Evolutionary conservation across 2,797 vertebrate species (phyloP), one percentile per base, ranked within the genome.

Genomic region (Sebastiscus tertius): DNA sequence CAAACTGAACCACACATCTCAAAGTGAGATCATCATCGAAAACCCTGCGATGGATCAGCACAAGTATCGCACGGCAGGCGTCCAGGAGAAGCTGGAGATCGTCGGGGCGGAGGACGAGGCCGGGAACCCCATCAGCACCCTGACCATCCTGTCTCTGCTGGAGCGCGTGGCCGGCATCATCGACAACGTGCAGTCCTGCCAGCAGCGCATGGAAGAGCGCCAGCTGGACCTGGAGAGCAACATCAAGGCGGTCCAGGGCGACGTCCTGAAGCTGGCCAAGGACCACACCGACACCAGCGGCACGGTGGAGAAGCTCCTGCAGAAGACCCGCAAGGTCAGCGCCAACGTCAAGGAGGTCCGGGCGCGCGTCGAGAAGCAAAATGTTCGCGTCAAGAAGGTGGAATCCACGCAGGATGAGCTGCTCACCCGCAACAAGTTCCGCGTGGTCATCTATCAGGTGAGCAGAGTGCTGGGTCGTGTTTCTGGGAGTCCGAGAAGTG

Each of bases 401-500:
- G 96, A 99, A 86, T 85, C 95, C 8, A 97, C 97, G 3, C 99
- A 99, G 89, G 96, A 98, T 33, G 98, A 99, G 92, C 97, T 99
- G 94, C 96, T 99, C 86, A 97, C 95, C n/a, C 97, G 98, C 88
- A 99, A 99, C 96, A 99, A 97, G 94, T 99, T 99, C 90, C 94
- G 98, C 0, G 98, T 99, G 5, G 97, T 99, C 54, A 99, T 99
- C 93, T 99, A 98, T 72, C 99, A 99, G 98, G 99, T 99, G 18
- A 42, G 39, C 13, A 16, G 39, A 39, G 39, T 42, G 39, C 13
- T 2, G 54, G 26, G 27, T 58, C 27, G 7, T 14, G 14, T 27
- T 27, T 27, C 12, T 58, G 56, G 12, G 24, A 42, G 54, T 12
- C 24, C 0, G 55, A 27, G 55, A 58, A 55, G 54, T 55, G 22